A percentile compares a stretch with the other conserved stretches of the same genome.
Conservation (phyloP, 1,140 invertebrate genomes). For the Drosophila lowei region DNA sequence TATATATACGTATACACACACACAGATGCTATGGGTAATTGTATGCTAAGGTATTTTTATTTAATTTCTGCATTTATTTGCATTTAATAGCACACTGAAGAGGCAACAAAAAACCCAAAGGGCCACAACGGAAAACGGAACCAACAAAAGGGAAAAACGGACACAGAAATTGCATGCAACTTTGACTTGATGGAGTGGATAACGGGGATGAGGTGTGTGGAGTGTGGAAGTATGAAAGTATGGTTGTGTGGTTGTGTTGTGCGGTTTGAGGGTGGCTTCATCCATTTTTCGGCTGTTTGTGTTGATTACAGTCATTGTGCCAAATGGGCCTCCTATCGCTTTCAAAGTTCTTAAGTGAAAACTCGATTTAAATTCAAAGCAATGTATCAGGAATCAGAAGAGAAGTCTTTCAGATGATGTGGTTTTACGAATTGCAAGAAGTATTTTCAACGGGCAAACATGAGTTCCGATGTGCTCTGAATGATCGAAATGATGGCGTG, state of each 20-base stretch:
- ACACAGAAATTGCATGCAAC: constrained; percentile 64
- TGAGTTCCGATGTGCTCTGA: no score
- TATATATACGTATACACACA: constrained; percentile 39
- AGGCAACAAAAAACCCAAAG: constrained; percentile 16
- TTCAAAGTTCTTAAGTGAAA: constrained; percentile 4
- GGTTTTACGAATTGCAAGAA: no score
- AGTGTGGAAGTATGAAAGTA: constrained; percentile 12
- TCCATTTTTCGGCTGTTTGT: constrained; percentile 42
- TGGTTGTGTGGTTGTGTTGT: constrained; percentile 14
- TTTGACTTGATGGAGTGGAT: constrained; percentile 18
- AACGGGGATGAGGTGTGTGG: constrained; percentile 6
- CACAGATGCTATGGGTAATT: constrained; percentile 48
- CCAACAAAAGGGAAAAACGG: constrained; percentile 36
- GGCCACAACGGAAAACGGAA: constrained; percentile 11
- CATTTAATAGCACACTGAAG: constrained; percentile 57
- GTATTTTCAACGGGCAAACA: no score
- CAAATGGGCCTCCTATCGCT: constrained; percentile 19
- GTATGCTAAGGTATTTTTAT: constrained; percentile 73
- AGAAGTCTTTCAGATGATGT: no score
- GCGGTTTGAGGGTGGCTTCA: constrained; percentile 3
- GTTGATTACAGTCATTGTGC: constrained; percentile 38
- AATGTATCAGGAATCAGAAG: no score
- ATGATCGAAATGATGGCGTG: no score
- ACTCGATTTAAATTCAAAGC: neutral
- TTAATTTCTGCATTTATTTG: constrained; percentile 78